These are phyloP conservation scores for Myripristis jacobus DNA, from an alignment of 2,797 vertebrate genomes.

Conservation along the genomic window DNA sequence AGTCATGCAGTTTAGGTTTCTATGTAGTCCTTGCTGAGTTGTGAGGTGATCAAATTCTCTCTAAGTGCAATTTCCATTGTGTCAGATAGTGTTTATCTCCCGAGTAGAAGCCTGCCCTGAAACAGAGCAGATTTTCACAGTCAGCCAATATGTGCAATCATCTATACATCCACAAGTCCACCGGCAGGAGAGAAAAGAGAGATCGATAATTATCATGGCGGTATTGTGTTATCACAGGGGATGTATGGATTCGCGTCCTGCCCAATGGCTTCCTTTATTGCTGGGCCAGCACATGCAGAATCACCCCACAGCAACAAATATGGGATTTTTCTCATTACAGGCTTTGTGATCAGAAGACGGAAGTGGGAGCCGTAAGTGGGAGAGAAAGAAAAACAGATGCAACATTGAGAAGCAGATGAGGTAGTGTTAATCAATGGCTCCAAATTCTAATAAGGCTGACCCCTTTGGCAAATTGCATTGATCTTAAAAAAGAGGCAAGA, in stretches of 20 bases:
- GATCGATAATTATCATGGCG: slow-evolving; percentile 70
- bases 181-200: slow-evolving; percentile 44
- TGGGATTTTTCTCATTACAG: slow-evolving; percentile 69
- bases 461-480: slow-evolving; percentile 69
- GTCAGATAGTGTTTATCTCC: not conserved
- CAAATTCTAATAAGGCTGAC: slow-evolving; percentile 74
- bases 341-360: slow-evolving; percentile 65
- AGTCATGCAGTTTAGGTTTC: not conserved
- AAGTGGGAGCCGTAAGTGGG: slow-evolving; percentile 41
- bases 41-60: slow-evolving; percentile 7
- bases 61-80: not conserved
- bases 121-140: slow-evolving; percentile 22
- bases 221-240: slow-evolving; percentile 51
- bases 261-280: slow-evolving; percentile 64
- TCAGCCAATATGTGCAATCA: slow-evolving; percentile 43
- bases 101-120: slow-evolving; percentile 1
- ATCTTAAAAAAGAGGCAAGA: slow-evolving; percentile 57
- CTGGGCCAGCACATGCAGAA: slow-evolving; percentile 53
- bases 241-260: slow-evolving; percentile 43
- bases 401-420: slow-evolving; percentile 65
- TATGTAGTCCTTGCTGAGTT: slow-evolving; percentile 1
- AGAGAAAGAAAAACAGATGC: slow-evolving; percentile 62
- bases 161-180: slow-evolving; percentile 39
- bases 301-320: slow-evolving; percentile 60
- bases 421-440: slow-evolving; percentile 69